Evolutionary conservation across 2,113 vertebrate species (phyloP).

Genomic region (Microcebus ravelobensis): DNA sequence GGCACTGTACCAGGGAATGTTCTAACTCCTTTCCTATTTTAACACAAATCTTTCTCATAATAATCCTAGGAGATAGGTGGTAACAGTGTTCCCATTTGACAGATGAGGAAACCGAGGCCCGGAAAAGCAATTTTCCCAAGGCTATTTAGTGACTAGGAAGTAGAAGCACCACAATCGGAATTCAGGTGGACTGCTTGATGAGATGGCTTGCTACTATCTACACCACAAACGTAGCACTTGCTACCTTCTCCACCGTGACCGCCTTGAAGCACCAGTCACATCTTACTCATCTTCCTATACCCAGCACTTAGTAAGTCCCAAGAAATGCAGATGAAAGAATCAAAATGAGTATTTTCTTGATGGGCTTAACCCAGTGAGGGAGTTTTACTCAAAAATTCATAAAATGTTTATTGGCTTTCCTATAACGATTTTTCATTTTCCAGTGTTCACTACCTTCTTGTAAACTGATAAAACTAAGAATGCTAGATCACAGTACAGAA

Average conservation of each 20-base stretch:
- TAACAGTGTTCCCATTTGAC: background rate
- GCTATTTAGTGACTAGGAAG: background rate
- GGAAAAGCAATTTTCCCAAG: background rate
- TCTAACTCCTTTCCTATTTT: background rate
- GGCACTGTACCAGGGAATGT: background rate
- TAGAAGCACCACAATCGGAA: background rate
- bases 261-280: background rate
- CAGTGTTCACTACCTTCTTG: background rate
- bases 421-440: background rate
- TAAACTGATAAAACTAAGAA: conserved; percentile 27
- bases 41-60: background rate
- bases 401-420: background rate
- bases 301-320: background rate
- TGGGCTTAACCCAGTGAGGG: background rate
- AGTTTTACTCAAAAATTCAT: conserved; percentile 23
- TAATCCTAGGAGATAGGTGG: background rate
- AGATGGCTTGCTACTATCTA: background rate
- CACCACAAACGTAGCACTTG: too few species aligned
- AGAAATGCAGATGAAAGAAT: background rate
- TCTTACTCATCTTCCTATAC: background rate
- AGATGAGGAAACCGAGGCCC: background rate
- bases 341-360: background rate
- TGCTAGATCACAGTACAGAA: background rate
- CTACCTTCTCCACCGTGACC: background rate
- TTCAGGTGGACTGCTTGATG: background rate